Evolutionary conservation across 2,113 vertebrate species (phyloP), one percentile per base, ranked within the genome.

Genomic region (Tonatia bakeri): DNA sequence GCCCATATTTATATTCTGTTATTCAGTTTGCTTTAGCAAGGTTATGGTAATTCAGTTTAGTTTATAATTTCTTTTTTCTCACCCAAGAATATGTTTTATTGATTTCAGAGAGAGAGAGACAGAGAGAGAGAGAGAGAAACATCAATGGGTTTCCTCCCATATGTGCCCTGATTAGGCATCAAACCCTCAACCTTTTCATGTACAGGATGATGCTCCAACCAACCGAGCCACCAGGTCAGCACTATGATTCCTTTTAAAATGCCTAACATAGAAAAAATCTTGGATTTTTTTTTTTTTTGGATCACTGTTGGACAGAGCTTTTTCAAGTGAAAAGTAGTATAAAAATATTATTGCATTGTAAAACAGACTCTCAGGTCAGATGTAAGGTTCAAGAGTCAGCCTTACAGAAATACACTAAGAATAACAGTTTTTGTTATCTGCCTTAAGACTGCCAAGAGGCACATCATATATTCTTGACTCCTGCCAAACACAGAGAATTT

Each of bases 391-490:
- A 95, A 96, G 40, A 59, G 73, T 80, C 33, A 97, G 90, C 38
- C 47, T 96, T 96, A 75, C 22, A 77, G 94, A 97, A 95, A 83
- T 81, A 36, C 43, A 89, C 52, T 86, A 91, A 96, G 69, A 69
- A 92, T 96, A 97, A 97, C 82, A 96, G 94, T 79, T 96, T 97
- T 72, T 96, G 24, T 94, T 95, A 45, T 97, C 96, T 98, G 91
- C 95, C 79, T 96, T 96, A 93, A 67, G 65, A 65, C 91, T 95
- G 96, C 97, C 98, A 93, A 96, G 87, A 97, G 97, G 94, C 92
- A 94, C 45, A 95, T 97, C 96, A 97, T 98, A 98, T 98, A 98
- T 98, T 97, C 86, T 96, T 98, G 93, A 98, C 96, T 98, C 97
- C 93, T 98, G 83, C 93, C 96, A 98, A 98, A 96, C 73, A 93